Evolutionary conservation across 2,797 vertebrate species (phyloP), one percentile per base, ranked within the genome.

Genomic region (Cossypha heuglini): DNA sequence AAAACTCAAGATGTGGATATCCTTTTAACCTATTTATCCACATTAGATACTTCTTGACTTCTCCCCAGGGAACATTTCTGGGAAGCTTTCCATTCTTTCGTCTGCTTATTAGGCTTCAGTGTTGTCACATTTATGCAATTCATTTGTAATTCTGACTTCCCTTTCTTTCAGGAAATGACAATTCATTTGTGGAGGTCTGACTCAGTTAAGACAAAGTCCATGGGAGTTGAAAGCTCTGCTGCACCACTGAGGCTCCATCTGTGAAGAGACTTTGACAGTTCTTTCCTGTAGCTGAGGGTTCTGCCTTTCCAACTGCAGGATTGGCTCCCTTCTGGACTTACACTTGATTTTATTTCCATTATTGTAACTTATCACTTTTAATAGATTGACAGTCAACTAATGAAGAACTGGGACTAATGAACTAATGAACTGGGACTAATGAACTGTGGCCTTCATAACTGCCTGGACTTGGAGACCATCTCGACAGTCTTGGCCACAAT

Each of bases 1-100:
- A 95, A 97, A 94, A 74, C 55, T n/a, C 90, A 96, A 95, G 94
- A 96, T 59, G 73, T 85, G 94, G 94, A 93, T 87, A 96, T 97
- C 76, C 95, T 94, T 82, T 94, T 97, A 96, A 94, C 72, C 86
- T 92, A 90, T 96, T 97, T 97, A 97, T 92, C 92, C 89, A 86
- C 76, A 92, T 97, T 94, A 97, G 96, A 97, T 97, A 96, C 95
- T 93, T 95, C 90, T 96, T 96, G 81, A 93, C 93, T 95, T 96
- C 87, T 95, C 93, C 95, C 67, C 55, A 49, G 67, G 95, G 93
- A 92, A 78, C 13, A 54, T 68, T 96, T 92, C 77, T 75, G 72
- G 87, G 54, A 96, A 97, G 84, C 77, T 91, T 90, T 78, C 67
- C 67, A 85, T 74, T 95, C 59, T 93, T 80, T 64, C 77, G 29